These are phyloP conservation scores for Orchestia grillus DNA, from an alignment of 1,140 invertebrate species.

Conservation along the genomic window DNA sequence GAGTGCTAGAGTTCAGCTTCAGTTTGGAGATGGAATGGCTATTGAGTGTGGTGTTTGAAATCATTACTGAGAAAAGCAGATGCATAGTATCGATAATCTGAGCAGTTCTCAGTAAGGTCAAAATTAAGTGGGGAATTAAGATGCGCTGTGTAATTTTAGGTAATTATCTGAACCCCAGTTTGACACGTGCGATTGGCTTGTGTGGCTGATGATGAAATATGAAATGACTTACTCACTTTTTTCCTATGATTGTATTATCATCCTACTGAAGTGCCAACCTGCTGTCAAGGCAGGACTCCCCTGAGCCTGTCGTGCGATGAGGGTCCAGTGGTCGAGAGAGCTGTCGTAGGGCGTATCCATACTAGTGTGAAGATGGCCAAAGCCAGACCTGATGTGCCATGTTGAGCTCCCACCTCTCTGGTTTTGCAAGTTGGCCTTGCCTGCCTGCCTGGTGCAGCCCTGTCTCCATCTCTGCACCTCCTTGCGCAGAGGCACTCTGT, in stretches of 20 bases:
- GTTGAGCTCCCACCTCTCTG: background rate
- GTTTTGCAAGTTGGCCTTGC: constrained; percentile 39
- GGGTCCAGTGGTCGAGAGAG: constrained; percentile 12
- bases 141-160: background rate
- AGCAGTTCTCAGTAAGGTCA: background rate
- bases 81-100: background rate
- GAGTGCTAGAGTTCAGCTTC: too few species aligned
- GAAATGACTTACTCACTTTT: background rate
- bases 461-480: background rate
- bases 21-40: too few species aligned
- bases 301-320: constrained; percentile 22
- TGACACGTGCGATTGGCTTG: background rate
- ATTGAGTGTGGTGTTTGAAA: background rate
- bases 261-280: constrained; percentile 19
- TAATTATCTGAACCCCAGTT: background rate
- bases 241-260: background rate
- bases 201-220: background rate
- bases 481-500: constrained; percentile 15
- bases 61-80: background rate
- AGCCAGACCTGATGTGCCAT: constrained; percentile 36
- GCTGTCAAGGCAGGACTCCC: constrained; percentile 46
- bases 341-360: constrained; percentile 49
- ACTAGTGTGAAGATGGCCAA: constrained; percentile 49
- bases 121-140: background rate
- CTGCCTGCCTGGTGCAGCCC: constrained; percentile 13